Evolutionary conservation across 2,113 vertebrate species (phyloP).

Genomic region (Mustela nigripes): DNA sequence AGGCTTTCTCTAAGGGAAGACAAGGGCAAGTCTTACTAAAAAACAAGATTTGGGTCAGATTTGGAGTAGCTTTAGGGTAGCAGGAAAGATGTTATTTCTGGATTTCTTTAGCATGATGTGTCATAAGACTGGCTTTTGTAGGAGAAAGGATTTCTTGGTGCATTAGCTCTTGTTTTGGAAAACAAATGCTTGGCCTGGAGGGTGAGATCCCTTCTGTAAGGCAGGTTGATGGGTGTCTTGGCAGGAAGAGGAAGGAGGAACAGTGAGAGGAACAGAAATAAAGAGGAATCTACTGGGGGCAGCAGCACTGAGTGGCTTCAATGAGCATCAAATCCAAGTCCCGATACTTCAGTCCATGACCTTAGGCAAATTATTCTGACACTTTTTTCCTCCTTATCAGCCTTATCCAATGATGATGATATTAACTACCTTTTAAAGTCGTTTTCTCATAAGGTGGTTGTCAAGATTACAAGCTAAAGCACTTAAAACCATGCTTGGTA

Average conservation of each 20-base stretch:
- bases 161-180: background rate
- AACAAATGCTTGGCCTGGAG: background rate
- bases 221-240: background rate
- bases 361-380: background rate
- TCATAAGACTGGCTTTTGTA: background rate
- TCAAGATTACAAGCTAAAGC: background rate
- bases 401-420: background rate
- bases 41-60: background rate
- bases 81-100: background rate
- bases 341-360: background rate
- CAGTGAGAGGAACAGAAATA: background rate
- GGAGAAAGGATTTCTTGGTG: background rate
- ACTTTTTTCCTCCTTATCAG: background rate
- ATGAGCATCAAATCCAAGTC: background rate
- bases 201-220: background rate
- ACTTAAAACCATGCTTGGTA: background rate
- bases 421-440: background rate
- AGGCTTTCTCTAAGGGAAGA: background rate
- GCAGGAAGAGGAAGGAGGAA: background rate
- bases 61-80: background rate
- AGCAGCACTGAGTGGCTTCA: background rate
- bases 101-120: background rate
- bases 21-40: background rate
- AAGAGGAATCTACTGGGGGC: background rate
- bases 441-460: background rate